These are phyloP conservation scores for Triops cancriformis DNA, from an alignment of 1,140 invertebrate species.

Conservation along the genomic window DNA sequence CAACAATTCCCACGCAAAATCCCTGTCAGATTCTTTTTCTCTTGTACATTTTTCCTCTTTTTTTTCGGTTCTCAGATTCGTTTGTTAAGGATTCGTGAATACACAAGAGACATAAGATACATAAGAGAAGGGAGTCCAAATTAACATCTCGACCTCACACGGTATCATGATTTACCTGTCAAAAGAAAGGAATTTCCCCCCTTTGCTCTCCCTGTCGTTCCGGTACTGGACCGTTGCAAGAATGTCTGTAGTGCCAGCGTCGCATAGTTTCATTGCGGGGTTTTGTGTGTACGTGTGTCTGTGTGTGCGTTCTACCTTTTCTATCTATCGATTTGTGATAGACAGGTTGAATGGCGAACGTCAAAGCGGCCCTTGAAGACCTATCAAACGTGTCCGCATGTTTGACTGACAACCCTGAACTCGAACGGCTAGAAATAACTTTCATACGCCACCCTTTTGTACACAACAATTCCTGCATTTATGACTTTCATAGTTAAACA, in stretches of 20 bases:
- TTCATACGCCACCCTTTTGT: not conserved
- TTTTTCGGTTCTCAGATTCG: not conserved
- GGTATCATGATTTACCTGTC: not conserved
- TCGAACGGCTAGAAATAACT: not conserved
- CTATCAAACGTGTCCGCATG: not conserved
- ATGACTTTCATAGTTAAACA: not conserved
- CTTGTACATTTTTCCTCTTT: not conserved
- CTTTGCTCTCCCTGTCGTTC: not conserved
- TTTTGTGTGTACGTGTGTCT: not conserved
- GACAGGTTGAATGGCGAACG: constrained; percentile 3
- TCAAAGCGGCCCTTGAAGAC: not conserved
- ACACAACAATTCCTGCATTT: not conserved
- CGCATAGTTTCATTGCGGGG: too few relatives aligned
- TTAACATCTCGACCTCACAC: constrained; percentile 4
- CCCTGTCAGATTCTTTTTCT: not conserved
- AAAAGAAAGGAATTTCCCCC: not conserved
- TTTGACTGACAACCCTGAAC: constrained; percentile 10
- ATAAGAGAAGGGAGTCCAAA: not conserved
- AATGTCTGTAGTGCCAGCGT: too few relatives aligned
- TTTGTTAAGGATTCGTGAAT: not conserved
- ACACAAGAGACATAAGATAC: not conserved
- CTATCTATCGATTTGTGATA: not conserved
- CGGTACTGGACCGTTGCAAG: too few relatives aligned
- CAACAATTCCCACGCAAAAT: not conserved
- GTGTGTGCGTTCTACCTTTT: not conserved